Evolutionary conservation across 2,113 vertebrate species (phyloP), one percentile per base, ranked within the genome.

Genomic region (Sprattus sprattus): DNA sequence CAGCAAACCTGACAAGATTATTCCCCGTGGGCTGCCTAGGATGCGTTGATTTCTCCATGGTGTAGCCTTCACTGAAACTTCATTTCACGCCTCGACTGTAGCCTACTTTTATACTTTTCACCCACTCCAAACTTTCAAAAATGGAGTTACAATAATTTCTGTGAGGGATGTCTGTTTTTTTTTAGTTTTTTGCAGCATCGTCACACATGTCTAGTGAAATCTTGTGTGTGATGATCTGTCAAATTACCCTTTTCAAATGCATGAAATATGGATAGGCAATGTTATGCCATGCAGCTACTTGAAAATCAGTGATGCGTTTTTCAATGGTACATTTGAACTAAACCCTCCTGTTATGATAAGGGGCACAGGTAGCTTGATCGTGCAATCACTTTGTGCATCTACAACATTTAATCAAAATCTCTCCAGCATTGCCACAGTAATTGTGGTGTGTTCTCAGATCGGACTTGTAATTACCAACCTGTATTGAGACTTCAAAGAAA

Each of bases 1-100:
- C 89, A 89, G 82, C 81, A 84, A 88, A 86, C 84, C 86, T 88
- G 89, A 89, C 88, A 89, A 89, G 85, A 85, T 89, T 87, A 89
- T 88, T 88, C 85, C 85, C 44, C 45, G 81, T 82, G 84, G 45
- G 83, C 81, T 71, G 47, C 22, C 71, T 22, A 80, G 83, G 81
- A 84, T 82, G 49, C 71, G 81, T 80, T 85, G 82, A 87, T 75
- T 82, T 57, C 84, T 86, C 50, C 45, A 39, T 84, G 82, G 81
- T 87, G 84, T 54, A 85, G 84, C 86, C 83, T 64, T 90, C 60
- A 85, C 84, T 45, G 49, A 90, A 83, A 85, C 88, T 80, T 85
- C 86, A 89, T 89, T 84, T 87, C 78, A 87, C 86, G 87, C 85
- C 50, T 83, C 84, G 46, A 64, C 83, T 71, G 49, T 81, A 88